A percentile compares a stretch with the other conserved stretches of the same genome.
These are phyloP conservation scores for Brotula barbata DNA, from an alignment of 2,797 vertebrate genomes.

Conservation along the genomic window DNA sequence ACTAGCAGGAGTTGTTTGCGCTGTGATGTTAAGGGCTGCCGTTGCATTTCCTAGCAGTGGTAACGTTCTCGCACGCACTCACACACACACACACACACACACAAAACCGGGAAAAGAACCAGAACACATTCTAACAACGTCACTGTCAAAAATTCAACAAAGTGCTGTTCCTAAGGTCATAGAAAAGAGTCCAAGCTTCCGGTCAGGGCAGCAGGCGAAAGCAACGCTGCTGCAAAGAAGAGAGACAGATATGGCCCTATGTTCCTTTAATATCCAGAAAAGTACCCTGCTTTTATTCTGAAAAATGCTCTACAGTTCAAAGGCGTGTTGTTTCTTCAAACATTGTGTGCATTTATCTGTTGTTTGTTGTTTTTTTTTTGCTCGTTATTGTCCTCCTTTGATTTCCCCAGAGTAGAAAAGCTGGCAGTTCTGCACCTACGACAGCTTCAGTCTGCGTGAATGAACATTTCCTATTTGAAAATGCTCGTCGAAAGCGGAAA, in stretches of 20 bases:
- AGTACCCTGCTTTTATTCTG: constrained; percentile 81
- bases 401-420: constrained; percentile 52
- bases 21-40: constrained; percentile 17
- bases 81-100: constrained; percentile 54
- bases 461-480: constrained; percentile 25
- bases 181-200: constrained; percentile 69
- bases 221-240: constrained; percentile 44
- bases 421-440: constrained; percentile 39
- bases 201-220: constrained; percentile 52
- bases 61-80: constrained; percentile 55
- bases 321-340: constrained; percentile 70
- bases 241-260: constrained; percentile 80
- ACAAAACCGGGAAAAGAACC: constrained; percentile 49
- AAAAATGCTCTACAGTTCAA: constrained; percentile 75
- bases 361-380: constrained; percentile 36
- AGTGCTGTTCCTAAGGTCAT: constrained; percentile 57
- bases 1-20: constrained; percentile 3
- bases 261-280: constrained; percentile 80
- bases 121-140: constrained; percentile 34
- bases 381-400: constrained; percentile 24
- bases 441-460: constrained; percentile 8
- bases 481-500: constrained; percentile 41
- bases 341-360: constrained; percentile 36
- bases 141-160: constrained; percentile 40
- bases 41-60: constrained; percentile 22